Base-by-base conservation (phyloP, 2,888 invertebrate species). In the Odontothrips loti region DNA sequence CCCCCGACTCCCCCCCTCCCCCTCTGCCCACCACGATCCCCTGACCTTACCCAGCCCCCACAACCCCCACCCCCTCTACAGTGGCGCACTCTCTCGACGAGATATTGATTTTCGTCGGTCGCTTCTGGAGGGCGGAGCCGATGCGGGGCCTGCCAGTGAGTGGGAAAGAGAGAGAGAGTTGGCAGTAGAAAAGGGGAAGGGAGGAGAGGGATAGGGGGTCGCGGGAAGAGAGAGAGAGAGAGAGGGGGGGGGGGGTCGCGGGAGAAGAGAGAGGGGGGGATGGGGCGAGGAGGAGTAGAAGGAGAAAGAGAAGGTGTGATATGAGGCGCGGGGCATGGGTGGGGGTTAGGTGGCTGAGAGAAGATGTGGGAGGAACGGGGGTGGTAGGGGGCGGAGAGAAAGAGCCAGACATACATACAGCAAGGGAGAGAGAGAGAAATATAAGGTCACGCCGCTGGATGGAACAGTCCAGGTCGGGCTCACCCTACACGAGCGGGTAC, bases 121-220 rank as follows among this genome's bases (percentile, higher is more conserved):
- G 79, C 79, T 43, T 51, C 58, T 79, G 51, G 82, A 80, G 63
- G 80, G 78, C 68, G 80, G 48, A 80, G 80, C 63, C 82, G 75
- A 48, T 43, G 20, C 27, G 34, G 79, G 58, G 79, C 23, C 12
- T 3, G 20, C 12, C 12, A 3, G 51, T 17, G 58, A 17, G n/a
- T 6, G 47, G 48, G 43, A 63, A 27, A 29, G 27, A 23, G 12
- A 27, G 9, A 47, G 17, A 17, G 51, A 8, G 23, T n/a, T 17
- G n/a, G n/a, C 23, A 20, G 80, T 3, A 27, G 58, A 47, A 8
- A 51, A 34, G 80, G 47, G 75, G 43, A 75, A 17, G 80, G 47
- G 79, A 79, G 82, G 84, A 84, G 83, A 83, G 84, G 83, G 82
- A 82, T 80, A 82, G 82, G 82, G 84, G 82, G 82, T 80, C 79